Percentiles rank a stretch among this genome's conserved stretches.
Evolutionary conservation across 2,888 invertebrate genomes (phyloP).

Genomic region (Drosophila merina): DNA sequence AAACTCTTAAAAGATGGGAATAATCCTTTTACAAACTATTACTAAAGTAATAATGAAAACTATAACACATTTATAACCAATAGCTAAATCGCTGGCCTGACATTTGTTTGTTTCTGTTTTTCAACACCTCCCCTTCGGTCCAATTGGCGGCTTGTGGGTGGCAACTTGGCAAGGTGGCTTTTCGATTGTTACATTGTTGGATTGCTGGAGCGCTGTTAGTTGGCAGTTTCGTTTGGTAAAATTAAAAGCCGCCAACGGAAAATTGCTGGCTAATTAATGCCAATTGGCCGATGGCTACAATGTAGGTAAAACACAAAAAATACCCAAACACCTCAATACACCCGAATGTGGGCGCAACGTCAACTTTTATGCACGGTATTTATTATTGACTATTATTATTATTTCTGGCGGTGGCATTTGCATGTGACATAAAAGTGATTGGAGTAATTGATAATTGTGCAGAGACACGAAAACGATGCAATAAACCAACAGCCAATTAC

Average conservation of each 20-base stretch:
- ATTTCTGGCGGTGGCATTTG: slow-evolving; percentile 68
- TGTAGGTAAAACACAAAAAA: slow-evolving; percentile 13
- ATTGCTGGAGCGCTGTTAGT: slow-evolving; percentile 56
- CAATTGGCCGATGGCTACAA: slow-evolving; percentile 64
- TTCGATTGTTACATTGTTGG: slow-evolving; percentile 32
- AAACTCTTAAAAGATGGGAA: too few species aligned
- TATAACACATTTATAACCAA: too few species aligned
- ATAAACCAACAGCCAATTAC: slow-evolving; percentile 60
- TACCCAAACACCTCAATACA: slow-evolving; percentile 15
- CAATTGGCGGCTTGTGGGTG: slow-evolving; percentile 15
- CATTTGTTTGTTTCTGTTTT: slow-evolving; percentile 42
- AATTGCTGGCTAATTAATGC: slow-evolving; percentile 75
- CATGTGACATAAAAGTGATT: slow-evolving; percentile 79
- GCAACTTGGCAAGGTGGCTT: slow-evolving; percentile 27
- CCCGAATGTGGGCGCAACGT: slow-evolving; percentile 63
- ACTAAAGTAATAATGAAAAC: too few species aligned
- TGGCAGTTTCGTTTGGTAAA: slow-evolving; percentile 43
- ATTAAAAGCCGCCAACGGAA: slow-evolving; percentile 68
- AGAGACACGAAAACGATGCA: slow-evolving; percentile 64
- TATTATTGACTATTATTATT: slow-evolving; percentile 65
- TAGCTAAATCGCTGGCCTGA: slow-evolving; percentile 5
- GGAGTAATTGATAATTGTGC: slow-evolving; percentile 76
- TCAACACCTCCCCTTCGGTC: slow-evolving; percentile 43
- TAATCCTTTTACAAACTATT: too few species aligned
- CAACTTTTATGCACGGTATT: slow-evolving; percentile 68